Evolutionary conservation across 2,888 invertebrate species (phyloP), one percentile per base, ranked within the genome.

Genomic region (Agriopis leucophaearia): DNA sequence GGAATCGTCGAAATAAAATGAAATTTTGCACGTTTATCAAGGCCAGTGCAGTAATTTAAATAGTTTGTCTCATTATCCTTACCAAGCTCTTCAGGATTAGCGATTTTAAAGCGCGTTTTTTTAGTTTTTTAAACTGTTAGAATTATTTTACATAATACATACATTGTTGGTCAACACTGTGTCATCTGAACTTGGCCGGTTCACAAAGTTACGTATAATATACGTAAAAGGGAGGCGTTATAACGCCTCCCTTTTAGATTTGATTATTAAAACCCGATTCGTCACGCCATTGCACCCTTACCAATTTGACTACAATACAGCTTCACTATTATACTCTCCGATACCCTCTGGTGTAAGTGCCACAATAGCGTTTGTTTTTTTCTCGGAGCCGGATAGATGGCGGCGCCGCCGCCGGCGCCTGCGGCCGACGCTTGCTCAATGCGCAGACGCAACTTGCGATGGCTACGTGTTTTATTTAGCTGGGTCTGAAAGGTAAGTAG

Each of bases 361-460:
- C 38, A 70, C 70, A 70, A 70, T 64, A 62, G 71, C 4, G 38
- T 35, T 65, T 58, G 54, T 15, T 59, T 13, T 50, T 60, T 56
- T 58, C 50, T 65, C n/a, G 2, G 13, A 51, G 35, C 2, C 51
- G 9, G 13, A 13, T 8, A 18, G 5, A 16, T n/a, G 81, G 78
- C 76, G 70, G 56, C 38, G 69, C 54, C 79, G 85, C 86, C 88
- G 88, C 88, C 86, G 88, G 88, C 88, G 89, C 88, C 83, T 78
- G 80, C 68, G 81, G 82, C 82, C 36, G 15, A 3, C 1, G 47
- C 57, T 63, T 52, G 65, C 60, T 56, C 69, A 66, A 70, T 44
- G 52, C 52, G 68, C 66, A 64, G 54, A 12, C 10, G 56, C 35
- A n/a, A n/a, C 27, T 44, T 56, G 56, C 7, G 12, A 40, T 8